These are phyloP conservation scores for Pristionchus exspectatus DNA, from an alignment of 2,888 invertebrate genomes.

Conservation along the genomic window DNA sequence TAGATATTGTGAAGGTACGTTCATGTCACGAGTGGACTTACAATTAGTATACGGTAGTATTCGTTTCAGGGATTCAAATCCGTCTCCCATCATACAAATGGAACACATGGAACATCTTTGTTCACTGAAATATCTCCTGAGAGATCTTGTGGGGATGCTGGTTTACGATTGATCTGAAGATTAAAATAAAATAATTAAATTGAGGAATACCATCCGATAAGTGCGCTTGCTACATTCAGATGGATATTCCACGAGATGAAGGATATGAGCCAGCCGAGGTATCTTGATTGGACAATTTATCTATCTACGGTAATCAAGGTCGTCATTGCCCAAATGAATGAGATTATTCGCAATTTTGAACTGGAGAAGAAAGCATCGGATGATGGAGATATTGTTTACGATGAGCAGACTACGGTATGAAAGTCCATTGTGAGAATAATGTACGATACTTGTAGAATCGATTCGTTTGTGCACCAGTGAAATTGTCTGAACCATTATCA, in stretches of 20 bases:
- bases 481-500: not conserved
- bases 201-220: slow-evolving; percentile 27
- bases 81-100: not conserved
- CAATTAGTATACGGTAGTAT: not conserved
- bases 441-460: not conserved
- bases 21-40: not conserved
- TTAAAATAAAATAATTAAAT: not conserved
- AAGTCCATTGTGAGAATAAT: not conserved
- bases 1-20: slow-evolving; percentile 27
- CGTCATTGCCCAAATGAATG: slow-evolving; percentile 23
- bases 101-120: slow-evolving; percentile 6
- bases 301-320: not conserved
- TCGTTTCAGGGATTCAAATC: slow-evolving; percentile 20
- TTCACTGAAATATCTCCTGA: slow-evolving; percentile 27
- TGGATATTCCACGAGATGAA: slow-evolving; percentile 41
- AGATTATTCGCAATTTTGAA: slow-evolving; percentile 10
- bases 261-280: slow-evolving; percentile 41
- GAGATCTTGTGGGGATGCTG: slow-evolving; percentile 42
- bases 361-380: slow-evolving; percentile 35
- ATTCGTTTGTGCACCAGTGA: slow-evolving; percentile 16
- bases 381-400: slow-evolving; percentile 42
- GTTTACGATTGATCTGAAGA: not conserved
- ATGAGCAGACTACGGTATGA: slow-evolving; percentile 34
- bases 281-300: not conserved
- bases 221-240: slow-evolving; percentile 45